Conservation (phyloP, 2,888 invertebrate species). For the Leptopilina drosophilae region DNA sequence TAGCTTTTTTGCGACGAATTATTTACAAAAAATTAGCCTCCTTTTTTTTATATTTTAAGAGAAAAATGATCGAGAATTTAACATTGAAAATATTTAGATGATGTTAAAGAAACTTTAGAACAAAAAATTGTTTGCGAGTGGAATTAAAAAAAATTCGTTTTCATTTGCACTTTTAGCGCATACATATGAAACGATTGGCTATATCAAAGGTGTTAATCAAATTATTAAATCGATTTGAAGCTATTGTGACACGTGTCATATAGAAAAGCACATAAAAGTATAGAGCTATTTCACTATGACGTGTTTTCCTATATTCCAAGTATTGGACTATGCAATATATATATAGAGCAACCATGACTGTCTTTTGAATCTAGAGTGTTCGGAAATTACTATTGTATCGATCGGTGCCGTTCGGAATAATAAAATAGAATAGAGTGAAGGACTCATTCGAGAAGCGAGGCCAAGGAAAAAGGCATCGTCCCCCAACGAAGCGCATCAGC, state of each 20-base stretch:
- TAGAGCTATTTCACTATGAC: conserved; percentile 16
- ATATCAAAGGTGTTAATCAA: conserved; percentile 29
- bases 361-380: conserved; percentile 35
- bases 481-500: neutral
- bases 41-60: no score
- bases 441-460: conserved; percentile 35
- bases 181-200: neutral
- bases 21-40: no score
- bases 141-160: neutral
- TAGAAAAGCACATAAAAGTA: conserved; percentile 36
- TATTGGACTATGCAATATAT: neutral
- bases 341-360: conserved; percentile 26
- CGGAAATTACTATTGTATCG: conserved; percentile 41
- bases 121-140: neutral
- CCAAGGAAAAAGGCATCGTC: conserved; percentile 35
- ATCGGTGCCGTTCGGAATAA: conserved; percentile 23
- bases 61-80: no score
- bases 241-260: conserved; percentile 19
- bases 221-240: conserved; percentile 15
- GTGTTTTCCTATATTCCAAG: conserved; percentile 35
- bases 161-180: neutral
- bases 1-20: no score
- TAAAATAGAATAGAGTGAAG: conserved; percentile 21
- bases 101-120: no score
- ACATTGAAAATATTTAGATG: no score